Base-by-base conservation (phyloP, 1,140 invertebrate genomes). In the Forficula auricularia region DNA sequence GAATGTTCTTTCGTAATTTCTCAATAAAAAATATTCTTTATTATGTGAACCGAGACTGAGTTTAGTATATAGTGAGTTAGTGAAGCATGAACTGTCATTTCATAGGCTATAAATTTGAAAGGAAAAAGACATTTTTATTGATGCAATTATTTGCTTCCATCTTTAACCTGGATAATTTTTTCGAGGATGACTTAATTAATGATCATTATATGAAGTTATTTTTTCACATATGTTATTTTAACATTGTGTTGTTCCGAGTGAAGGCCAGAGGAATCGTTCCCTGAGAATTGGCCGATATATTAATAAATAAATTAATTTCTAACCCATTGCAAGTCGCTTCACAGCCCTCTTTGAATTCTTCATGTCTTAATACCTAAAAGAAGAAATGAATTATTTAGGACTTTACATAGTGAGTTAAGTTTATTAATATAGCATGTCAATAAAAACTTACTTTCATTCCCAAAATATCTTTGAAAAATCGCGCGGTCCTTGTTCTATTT, bases 311-410 rank as follows among this genome's bases (percentile, higher is more conserved):
- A 15, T 18, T 13, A 16, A 35, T 37, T 36, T 60, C 61, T 71
- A 68, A 92, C 88, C 92, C 92, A 75, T 98, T 98, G 55, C 92
- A 97, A 38, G 83, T 71, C 27, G 92, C 92, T 56, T 91, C 83
- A 65, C 92, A 97, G 4, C 90, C 90, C 60, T 95, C 84, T 47
- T 77, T 73, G 62, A 98, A 98, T 66, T 98, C 94, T 66, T 98
- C 94, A 66, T 98, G 94, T 45, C 94, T 71, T 31, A 96, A 62
- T 39, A 96, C 80, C 85, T 89, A 50, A 49, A 51, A 33, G 35
- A 42, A 31, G 47, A 37, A 45, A 40, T 42, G 19, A 31, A 47
- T 31, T 38, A 16, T 27, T 38, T 6, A 10, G 18, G 14, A 10
- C 10, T 13, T 15, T 33, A 46, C 16, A 20, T 16, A 9, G 14